Base-by-base conservation (phyloP, 1,140 invertebrate genomes). In the Propsilocerus akamusi region DNA sequence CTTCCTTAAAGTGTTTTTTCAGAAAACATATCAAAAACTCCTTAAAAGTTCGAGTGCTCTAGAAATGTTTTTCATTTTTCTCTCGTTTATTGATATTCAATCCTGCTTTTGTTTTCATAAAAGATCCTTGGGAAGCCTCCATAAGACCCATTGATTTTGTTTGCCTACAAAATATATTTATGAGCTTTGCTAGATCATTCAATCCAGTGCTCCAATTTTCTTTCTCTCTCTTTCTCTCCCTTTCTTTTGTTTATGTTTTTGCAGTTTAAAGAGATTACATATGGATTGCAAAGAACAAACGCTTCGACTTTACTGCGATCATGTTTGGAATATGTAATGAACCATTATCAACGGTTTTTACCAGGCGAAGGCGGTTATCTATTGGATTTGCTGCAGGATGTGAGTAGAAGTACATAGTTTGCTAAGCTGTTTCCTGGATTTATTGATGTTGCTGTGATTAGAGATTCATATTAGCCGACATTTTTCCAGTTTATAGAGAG, bases 211-310 rank as follows among this genome's bases (percentile, higher is more conserved):
- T 30, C 10, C 10, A 30, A 3, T 30, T 20, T 20, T 41, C 14
- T 30, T 30, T 30, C 14, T 37, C 32, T 41, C 22, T 20, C 34
- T 22, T 20, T 41, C 17, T 41, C 14, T 41, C n/a, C n/a, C n/a
- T n/a, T n/a, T n/a, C n/a, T n/a, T n/a, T n/a, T n/a, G n/a, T n/a
- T n/a, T n/a, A 47, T 47, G 46, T 14, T 22, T 37, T 49, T 46
- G 41, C 59, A 80, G 69, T 81, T 81, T 56, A 70, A 62, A 7
- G 71, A 71, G 4, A 59, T 80, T 17, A 78, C 72, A 1, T 69
- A 77, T 28, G 80, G 80, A 0, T 83, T 78, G 52, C 77, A 78
- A 51, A 77, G 73, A 55, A 72, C 67, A 7, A 74, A 72, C 26
- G 67, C 68, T 2, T 67, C 67, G 3, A 65, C 66, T 24, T 74